Base-by-base conservation (phyloP, 2,888 invertebrate species). In the Bombylius discolor region DNA sequence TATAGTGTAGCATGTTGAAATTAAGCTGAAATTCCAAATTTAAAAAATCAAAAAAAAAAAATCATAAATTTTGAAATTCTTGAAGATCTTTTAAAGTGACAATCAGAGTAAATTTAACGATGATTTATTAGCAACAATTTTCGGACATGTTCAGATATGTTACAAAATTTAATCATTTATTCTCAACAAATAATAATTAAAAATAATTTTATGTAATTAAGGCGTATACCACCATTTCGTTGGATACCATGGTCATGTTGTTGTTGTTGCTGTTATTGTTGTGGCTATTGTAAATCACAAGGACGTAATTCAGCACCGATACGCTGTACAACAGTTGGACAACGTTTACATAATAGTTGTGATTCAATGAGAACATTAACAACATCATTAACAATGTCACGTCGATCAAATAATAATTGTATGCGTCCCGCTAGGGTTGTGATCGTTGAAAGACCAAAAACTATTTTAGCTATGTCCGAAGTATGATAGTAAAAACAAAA, bases 201-300 rank as follows among this genome's bases (percentile, higher is more conserved):
- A 23, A 23, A 23, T 23, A 23, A 23, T 23, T 23, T 23, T 23
- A 23, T 23, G 3, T 23, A 36, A 57, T 59, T 42, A 59, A 74
- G 74, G 56, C 72, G 71, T 34, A 78, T 83, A 61, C 83, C 84
- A 1, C 84, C 84, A 9, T 83, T 83, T 70, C 83, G 82, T 62
- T 85, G 85, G 84, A 71, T 84, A 51, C 63, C 67, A 47, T 51
- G 54, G 33, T 45, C 56, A 3, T 72, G 72, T 62, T 81, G 82
- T 74, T 82, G 82, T 57, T 42, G 6, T 11, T 42, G 39, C 11
- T 42, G 39, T 62, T 73, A 74, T 47, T 34, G 47, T 32, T 51
- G 47, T 51, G 39, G 72, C 62, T 81, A 82, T 74, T 82, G 82
- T 58, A 69, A 70, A 56, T 64, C 69, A 4, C 66, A 66, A 57